phyloP scores from a whole-genome alignment of 2,888 invertebrate genomes.

The Acanthacorydalis orientalis region DNA sequence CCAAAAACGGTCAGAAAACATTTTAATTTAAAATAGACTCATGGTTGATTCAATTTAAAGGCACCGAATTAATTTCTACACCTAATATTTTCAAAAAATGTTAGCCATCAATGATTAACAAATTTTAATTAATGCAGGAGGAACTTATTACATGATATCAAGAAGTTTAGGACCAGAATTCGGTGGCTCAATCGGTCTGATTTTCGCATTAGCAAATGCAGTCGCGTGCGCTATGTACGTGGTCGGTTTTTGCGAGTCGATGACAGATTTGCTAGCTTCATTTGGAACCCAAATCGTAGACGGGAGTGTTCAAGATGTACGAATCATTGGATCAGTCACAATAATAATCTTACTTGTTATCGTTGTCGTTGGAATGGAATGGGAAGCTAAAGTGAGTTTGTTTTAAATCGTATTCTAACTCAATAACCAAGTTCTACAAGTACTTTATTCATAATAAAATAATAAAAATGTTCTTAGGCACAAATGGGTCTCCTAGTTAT shows the following conservation, averaged over 20 bases:
- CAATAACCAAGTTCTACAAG: not conserved
- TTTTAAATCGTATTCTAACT: not conserved
- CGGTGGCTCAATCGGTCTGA: slow-evolving; percentile 87
- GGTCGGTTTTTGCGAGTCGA: slow-evolving; percentile 93
- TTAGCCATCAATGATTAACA: not conserved
- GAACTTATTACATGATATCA: slow-evolving; percentile 97
- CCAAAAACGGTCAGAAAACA: too few species aligned
- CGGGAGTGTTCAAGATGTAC: slow-evolving; percentile 49
- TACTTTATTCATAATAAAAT: not conserved
- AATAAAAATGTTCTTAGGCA: slow-evolving; percentile 34
- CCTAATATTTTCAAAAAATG: too few species aligned
- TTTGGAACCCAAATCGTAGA: slow-evolving; percentile 44
- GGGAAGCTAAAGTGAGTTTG: slow-evolving; percentile 70
- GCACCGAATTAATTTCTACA: too few species aligned
- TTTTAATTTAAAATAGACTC: too few species aligned
- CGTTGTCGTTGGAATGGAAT: slow-evolving; percentile 90
- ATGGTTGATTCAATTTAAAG: too few species aligned
- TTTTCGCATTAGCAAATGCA: slow-evolving; percentile 92
- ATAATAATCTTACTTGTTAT: slow-evolving; percentile 68
- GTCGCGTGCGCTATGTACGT: slow-evolving; percentile 96
- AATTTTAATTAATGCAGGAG: slow-evolving; percentile 42
- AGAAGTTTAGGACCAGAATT: slow-evolving; percentile 94
- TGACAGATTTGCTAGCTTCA: slow-evolving; percentile 47
- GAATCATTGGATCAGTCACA: slow-evolving; percentile 74
- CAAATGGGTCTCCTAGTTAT: slow-evolving; percentile 74